These are phyloP conservation scores for Spialia ferax DNA, from an alignment of 2,888 invertebrate species.

Conservation along the genomic window DNA sequence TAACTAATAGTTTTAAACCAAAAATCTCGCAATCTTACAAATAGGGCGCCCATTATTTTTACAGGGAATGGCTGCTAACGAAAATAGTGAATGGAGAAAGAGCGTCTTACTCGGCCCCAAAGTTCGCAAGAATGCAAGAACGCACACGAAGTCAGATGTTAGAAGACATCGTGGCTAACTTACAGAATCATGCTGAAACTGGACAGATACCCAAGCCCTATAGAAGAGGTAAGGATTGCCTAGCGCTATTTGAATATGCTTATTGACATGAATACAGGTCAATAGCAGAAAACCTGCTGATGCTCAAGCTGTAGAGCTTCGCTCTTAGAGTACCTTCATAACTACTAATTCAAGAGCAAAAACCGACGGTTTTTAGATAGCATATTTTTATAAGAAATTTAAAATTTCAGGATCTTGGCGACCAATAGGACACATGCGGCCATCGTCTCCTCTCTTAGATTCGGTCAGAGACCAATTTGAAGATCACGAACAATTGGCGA, in stretches of 20 bases:
- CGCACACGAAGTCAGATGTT: conserved; percentile 97
- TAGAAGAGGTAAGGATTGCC: conserved; percentile 89
- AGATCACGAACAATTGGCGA: conserved; percentile 97
- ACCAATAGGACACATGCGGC: conserved; percentile 97
- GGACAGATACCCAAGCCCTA: conserved; percentile 98
- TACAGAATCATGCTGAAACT: conserved; percentile 97
- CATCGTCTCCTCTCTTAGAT: conserved; percentile 96
- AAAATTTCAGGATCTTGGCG: conserved; percentile 92
- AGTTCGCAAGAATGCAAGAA: conserved; percentile 98
- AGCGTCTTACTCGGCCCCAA: conserved; percentile 97
- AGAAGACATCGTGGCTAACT: conserved; percentile 97
- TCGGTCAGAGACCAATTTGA: conserved; percentile 97
- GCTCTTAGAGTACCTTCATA: too few species aligned
- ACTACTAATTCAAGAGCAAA: too few species aligned
- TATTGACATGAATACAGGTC: too few species aligned
- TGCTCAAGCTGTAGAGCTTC: too few species aligned
- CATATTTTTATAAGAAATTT: background rate
- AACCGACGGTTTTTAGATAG: too few species aligned
- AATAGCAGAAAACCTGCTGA: too few species aligned
- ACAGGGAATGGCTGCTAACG: conserved; percentile 95
- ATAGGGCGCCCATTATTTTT: conserved; percentile 14
- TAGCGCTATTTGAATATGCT: background rate
- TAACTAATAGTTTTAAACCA: too few species aligned
- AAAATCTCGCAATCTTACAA: too few species aligned
- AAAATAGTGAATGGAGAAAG: conserved; percentile 98